Base-by-base conservation (phyloP, 2,113 vertebrate species). In the Brachionichthys hirsutus region DNA sequence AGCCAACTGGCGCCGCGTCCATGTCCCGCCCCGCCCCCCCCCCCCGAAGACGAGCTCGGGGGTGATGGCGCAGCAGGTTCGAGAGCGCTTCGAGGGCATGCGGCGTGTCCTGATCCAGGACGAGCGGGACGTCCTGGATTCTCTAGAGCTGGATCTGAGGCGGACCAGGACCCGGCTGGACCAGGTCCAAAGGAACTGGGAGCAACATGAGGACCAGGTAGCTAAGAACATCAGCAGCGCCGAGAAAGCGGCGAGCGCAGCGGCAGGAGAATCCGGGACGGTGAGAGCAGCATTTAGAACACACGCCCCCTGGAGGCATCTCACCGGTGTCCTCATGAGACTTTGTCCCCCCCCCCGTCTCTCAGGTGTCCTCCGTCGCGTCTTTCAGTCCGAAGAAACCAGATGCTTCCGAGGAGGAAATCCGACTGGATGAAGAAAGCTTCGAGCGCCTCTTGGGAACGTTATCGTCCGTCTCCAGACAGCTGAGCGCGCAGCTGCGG, bases 111-210 rank as follows among this genome's bases (percentile, higher is more conserved):
- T 92, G 57, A 70, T 73, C 36, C 77, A 52, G 57, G 91, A 91
- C 1, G 88, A 92, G 64, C 73, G 67, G 47, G 57, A 43, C 0
- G 78, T 79, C 0, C 24, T 87, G 53, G 83, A 88, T 61, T 66
- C 74, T n/a, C 80, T 92, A 73, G 89, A 91, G 34, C 69, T 87
- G 74, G 90, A 92, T 60, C 65, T 81, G 24, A 80, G 79, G 24
- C 72, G 43, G 57, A 89, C 83, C 58, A 68, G 77, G 55, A 70
- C 82, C 48, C 86, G 50, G 19, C 55, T 92, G 20, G 85, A 86
- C 67, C 79, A 89, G 54, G 77, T 91, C 13, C 42, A 86, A 18
- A 86, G 83, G 51, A 62, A 70, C 54, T 92, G 90, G 90, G 75
- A 64, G 3, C 83, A 74, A 12, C 80, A 92, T 65, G 80, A 83